Evolutionary conservation across 2,113 vertebrate species (phyloP).

Genomic region (Daboia siamensis): DNA sequence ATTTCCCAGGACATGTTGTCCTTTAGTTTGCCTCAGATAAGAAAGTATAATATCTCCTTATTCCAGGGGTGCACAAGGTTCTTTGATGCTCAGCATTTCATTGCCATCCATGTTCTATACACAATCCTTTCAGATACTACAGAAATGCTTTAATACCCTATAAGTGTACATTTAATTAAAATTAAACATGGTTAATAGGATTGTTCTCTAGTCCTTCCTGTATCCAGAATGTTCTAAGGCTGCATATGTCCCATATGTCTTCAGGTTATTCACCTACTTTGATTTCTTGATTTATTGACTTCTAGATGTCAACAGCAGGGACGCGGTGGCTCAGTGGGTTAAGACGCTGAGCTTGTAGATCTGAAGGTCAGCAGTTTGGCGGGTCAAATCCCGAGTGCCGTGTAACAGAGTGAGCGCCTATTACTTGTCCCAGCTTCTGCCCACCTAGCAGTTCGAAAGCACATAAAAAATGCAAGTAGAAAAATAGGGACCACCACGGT

Average conservation of each 20-base stretch:
- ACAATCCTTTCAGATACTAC: not conserved
- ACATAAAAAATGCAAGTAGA: no score
- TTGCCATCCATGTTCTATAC: not conserved
- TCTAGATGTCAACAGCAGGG: not conserved
- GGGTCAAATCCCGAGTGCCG: no score
- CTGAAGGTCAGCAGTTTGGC: no score
- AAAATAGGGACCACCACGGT: no score
- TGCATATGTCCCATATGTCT: not conserved
- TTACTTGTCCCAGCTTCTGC: no score
- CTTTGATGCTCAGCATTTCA: not conserved
- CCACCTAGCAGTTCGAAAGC: no score
- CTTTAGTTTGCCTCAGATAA: not conserved
- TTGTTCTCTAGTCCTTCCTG: not conserved
- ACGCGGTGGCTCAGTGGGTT: no score
- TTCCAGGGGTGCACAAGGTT: not conserved
- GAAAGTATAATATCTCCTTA: not conserved
- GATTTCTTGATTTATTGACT: not conserved
- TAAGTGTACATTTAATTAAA: not conserved
- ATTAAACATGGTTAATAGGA: not conserved
- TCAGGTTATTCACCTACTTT: not conserved
- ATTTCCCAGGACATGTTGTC: not conserved
- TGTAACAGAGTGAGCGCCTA: no score
- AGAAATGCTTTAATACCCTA: not conserved
- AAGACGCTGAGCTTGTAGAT: no score
- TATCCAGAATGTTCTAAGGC: not conserved